phyloP scores from a whole-genome alignment of 2,797 vertebrate species.

The Alca torda region DNA sequence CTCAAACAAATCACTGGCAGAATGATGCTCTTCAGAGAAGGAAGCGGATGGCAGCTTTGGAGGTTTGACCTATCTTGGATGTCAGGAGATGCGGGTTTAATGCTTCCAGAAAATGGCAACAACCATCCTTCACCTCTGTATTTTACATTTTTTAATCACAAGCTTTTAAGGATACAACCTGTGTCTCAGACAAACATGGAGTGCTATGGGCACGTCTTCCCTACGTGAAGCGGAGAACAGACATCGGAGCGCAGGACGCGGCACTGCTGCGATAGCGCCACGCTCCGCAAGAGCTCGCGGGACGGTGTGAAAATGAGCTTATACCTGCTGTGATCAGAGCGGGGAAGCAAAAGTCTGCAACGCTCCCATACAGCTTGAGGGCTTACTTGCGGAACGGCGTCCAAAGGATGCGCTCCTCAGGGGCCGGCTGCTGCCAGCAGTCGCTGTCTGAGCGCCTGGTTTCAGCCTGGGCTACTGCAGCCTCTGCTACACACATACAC shows the following conservation, averaged over 20 bases:
- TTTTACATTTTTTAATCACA: background rate
- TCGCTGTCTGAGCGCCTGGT: background rate
- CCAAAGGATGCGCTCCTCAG: background rate
- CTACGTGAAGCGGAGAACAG: fast-evolving
- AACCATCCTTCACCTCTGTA: background rate
- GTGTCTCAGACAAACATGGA: background rate
- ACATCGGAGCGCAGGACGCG: fast-evolving
- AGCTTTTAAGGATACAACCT: background rate
- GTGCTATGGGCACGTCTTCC: fast-evolving
- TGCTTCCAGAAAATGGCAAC: background rate
- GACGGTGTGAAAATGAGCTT: background rate
- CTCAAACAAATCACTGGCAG: background rate
- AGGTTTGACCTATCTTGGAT: background rate
- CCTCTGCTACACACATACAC: fast-evolving
- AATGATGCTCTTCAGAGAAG: background rate
- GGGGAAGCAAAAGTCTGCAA: background rate
- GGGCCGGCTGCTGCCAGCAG: background rate
- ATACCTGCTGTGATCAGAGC: background rate
- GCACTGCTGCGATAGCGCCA: fast-evolving
- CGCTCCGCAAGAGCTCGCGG: background rate
- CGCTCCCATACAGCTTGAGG: fast-evolving
- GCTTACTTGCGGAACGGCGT: background rate
- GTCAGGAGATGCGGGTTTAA: background rate
- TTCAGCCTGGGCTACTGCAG: fast-evolving
- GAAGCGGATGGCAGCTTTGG: background rate